phyloP scores from a whole-genome alignment of 2,888 invertebrate genomes.

The Xanthia togata region DNA sequence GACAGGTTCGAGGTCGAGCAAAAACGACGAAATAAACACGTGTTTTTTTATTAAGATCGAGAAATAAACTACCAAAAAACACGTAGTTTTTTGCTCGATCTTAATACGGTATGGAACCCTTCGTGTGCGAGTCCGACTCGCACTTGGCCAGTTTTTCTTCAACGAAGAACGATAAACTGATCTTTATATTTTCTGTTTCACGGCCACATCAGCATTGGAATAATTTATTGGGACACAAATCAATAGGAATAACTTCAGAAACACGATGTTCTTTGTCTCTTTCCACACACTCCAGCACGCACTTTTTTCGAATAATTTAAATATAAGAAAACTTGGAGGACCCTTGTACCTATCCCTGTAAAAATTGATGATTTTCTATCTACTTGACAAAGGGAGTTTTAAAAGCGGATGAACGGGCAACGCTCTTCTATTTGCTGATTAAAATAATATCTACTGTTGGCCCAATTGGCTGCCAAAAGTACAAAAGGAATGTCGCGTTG shows the following conservation, averaged over 20 bases:
- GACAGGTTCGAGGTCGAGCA: too few relatives aligned
- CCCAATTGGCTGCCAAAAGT: background rate
- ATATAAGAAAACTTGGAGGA: background rate
- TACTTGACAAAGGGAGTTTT: background rate
- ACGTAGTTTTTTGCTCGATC: too few relatives aligned
- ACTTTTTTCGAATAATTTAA: background rate
- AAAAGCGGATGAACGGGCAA: background rate
- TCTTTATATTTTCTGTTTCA: constrained; percentile 43
- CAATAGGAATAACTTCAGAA: constrained; percentile 31
- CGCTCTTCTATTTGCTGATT: background rate
- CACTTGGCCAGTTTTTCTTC: constrained; percentile 19
- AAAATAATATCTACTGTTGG: background rate
- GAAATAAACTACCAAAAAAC: too few relatives aligned
- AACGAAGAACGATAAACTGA: constrained; percentile 32
- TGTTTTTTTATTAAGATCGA: too few relatives aligned
- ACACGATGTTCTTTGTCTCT: background rate
- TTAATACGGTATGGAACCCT: too few relatives aligned
- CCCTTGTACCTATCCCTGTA: background rate
- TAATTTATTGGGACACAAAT: constrained; percentile 40
- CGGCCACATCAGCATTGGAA: constrained; percentile 26
- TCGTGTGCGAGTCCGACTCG: too few relatives aligned
- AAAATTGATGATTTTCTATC: background rate
- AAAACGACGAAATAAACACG: too few relatives aligned
- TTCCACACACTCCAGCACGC: background rate
- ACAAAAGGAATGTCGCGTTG: background rate